These are phyloP conservation scores for Calameuta filiformis DNA, from an alignment of 2,888 invertebrate species.

Conservation along the genomic window DNA sequence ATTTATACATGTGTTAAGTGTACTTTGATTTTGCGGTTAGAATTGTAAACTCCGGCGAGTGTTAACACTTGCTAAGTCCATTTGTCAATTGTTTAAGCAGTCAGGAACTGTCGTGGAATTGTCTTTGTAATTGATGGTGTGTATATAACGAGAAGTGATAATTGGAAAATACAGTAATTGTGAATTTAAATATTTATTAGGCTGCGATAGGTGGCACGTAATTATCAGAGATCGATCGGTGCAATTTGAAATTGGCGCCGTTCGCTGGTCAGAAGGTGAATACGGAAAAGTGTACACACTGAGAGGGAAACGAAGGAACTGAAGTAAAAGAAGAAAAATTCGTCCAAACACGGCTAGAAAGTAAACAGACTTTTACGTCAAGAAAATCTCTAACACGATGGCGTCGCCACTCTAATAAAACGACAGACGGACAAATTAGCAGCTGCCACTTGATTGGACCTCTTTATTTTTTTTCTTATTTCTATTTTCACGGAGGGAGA, in stretches of 20 bases:
- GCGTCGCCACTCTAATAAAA: neutral
- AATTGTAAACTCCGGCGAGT: neutral
- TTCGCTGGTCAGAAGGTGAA: too few species aligned
- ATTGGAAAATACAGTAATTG: neutral
- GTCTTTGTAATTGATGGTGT: too few species aligned
- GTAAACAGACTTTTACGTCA: neutral
- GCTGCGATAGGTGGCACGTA: too few species aligned
- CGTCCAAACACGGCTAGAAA: neutral
- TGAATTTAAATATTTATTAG: neutral
- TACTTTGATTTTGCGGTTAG: neutral
- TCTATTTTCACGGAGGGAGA: neutral
- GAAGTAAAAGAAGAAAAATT: neutral
- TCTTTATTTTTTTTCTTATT: neutral
- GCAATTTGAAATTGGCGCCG: neutral
- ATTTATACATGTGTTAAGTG: neutral
- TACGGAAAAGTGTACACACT: too few species aligned
- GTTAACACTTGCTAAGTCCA: neutral
- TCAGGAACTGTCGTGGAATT: neutral
- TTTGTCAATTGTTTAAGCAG: neutral
- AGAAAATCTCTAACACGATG: neutral
- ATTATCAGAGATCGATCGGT: neutral
- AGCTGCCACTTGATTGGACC: neutral
- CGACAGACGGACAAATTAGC: constrained; percentile 2
- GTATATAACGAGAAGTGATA: too few species aligned
- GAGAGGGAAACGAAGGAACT: neutral